Conservation (phyloP, 2,888 invertebrate species). For the Lepidocyrtoides sp. region DNA sequence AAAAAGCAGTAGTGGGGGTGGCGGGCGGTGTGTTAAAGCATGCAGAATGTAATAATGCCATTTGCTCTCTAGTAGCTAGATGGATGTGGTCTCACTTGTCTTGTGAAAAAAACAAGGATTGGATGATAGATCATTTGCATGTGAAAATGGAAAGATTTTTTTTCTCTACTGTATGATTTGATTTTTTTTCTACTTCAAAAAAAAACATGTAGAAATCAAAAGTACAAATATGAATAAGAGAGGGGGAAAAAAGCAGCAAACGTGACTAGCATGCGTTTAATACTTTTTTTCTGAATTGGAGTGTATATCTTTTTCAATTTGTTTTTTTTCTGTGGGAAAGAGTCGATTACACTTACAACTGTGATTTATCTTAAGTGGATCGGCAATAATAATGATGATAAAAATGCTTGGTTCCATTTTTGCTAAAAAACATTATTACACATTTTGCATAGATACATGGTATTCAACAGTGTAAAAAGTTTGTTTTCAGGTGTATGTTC, state of each 20-base stretch:
- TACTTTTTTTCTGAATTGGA: neutral
- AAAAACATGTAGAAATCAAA: neutral
- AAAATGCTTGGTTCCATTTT: neutral
- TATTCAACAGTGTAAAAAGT: neutral
- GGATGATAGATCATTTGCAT: slow-evolving; percentile 72
- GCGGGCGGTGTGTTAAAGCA: neutral
- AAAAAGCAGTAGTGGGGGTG: neutral
- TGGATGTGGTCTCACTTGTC: neutral
- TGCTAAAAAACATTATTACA: neutral
- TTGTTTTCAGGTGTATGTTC: neutral
- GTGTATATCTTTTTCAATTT: slow-evolving; percentile 32
- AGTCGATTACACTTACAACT: neutral
- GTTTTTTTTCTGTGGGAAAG: slow-evolving; percentile 11
- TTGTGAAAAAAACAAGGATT: slow-evolving; percentile 2
- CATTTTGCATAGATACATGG: neutral
- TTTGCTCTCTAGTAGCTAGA: neutral
- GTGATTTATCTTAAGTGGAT: slow-evolving; percentile 48
- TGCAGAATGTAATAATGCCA: neutral
- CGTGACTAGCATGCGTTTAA: slow-evolving; percentile 1
- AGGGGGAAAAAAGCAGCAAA: neutral
- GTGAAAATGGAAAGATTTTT: slow-evolving; percentile 57
- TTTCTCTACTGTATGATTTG: slow-evolving; percentile 64
- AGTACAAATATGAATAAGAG: neutral
- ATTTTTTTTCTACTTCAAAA: slow-evolving; percentile 25
- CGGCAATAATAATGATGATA: slow-evolving; percentile 18